These are phyloP conservation scores for Lophura nycthemera DNA, from an alignment of 2,113 vertebrate genomes.

Conservation along the genomic window DNA sequence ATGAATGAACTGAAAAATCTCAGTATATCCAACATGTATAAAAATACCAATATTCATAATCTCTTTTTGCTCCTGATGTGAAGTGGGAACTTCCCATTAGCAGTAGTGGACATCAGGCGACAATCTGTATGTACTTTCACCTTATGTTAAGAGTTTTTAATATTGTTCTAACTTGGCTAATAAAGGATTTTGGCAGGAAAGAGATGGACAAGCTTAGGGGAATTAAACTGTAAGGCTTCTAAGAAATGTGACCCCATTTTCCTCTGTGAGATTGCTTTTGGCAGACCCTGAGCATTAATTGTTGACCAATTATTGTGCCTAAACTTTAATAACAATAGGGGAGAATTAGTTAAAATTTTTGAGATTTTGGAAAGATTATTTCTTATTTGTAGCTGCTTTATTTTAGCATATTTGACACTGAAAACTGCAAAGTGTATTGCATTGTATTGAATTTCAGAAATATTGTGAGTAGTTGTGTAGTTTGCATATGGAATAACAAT, in stretches of 20 bases:
- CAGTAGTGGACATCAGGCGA: background rate
- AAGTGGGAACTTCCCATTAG: background rate
- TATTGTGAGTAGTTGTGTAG: background rate
- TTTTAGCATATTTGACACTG: background rate
- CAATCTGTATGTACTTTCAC: background rate
- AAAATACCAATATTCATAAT: background rate
- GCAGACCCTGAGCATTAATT: background rate
- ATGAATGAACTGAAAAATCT: background rate
- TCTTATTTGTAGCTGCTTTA: background rate
- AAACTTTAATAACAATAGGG: background rate
- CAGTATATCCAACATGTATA: background rate
- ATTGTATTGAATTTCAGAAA: background rate
- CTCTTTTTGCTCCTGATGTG: background rate
- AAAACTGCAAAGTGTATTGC: background rate
- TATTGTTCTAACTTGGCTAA: background rate
- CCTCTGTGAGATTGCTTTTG: background rate
- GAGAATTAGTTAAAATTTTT: background rate
- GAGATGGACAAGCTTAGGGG: background rate
- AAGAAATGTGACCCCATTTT: background rate
- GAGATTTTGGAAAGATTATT: background rate
- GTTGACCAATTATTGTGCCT: background rate
- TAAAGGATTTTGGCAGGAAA: background rate
- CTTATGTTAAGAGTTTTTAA: background rate
- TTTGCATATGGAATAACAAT: background rate
- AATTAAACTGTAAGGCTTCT: background rate